Evolutionary conservation across 1,140 invertebrate species (phyloP).

Genomic region (Gyrodactylus salaris): DNA sequence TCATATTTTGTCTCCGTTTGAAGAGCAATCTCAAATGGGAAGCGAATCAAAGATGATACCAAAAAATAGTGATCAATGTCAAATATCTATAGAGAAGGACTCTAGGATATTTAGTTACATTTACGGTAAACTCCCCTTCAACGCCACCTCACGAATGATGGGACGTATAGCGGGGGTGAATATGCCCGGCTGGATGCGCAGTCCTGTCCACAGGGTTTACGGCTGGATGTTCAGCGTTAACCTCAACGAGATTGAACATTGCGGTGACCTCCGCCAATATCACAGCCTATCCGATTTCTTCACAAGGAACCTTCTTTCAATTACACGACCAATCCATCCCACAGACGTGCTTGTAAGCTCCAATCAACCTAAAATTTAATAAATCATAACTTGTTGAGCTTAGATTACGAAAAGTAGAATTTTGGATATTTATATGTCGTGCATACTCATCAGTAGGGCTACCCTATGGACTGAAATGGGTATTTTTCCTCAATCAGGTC

Average conservation of each 20-base stretch:
- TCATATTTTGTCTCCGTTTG: no score
- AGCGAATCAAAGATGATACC: no score
- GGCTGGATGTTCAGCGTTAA: neutral
- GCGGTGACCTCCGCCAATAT: neutral
- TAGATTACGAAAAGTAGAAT: no score
- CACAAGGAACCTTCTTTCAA: neutral
- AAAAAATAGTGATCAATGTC: neutral
- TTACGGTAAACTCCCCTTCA: neutral
- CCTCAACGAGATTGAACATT: neutral
- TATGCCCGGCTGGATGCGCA: neutral
- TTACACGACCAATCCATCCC: neutral
- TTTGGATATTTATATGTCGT: no score
- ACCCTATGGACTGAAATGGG: no score
- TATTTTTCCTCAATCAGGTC: no score
- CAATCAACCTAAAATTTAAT: no score
- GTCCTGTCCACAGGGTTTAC: neutral
- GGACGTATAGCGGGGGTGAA: neutral
- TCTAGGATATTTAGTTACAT: neutral
- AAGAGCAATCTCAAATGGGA: no score
- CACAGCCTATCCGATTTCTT: neutral
- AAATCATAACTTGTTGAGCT: no score
- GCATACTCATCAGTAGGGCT: no score
- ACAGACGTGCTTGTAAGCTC: no score
- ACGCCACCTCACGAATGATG: neutral
- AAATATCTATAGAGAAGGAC: no score